A percentile compares a stretch with the other conserved stretches of the same genome.
These are phyloP conservation scores for Atrina japonica DNA, from an alignment of 2,888 invertebrate genomes.

Conservation along the genomic window DNA sequence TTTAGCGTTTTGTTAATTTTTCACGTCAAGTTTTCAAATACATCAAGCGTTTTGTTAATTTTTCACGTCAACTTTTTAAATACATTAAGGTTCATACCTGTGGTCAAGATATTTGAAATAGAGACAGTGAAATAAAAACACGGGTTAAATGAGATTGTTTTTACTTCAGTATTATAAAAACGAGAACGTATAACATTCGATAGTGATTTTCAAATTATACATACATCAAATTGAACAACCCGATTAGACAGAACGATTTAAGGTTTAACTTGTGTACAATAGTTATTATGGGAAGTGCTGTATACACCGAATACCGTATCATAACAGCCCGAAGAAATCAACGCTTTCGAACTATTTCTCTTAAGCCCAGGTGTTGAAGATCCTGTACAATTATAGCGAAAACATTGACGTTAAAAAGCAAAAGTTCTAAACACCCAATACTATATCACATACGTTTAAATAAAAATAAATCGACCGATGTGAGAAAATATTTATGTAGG, in stretches of 20 bases:
- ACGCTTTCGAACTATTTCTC: not conserved
- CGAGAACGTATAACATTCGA: not conserved
- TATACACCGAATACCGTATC: conserved; percentile 14
- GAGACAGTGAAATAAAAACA: no score
- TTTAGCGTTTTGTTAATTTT: no score
- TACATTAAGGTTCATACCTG: no score
- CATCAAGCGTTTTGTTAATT: no score
- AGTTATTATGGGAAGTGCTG: conserved; percentile 10
- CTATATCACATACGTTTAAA: conserved; percentile 20
- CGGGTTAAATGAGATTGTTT: no score
- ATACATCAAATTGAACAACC: not conserved
- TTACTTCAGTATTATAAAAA: not conserved
- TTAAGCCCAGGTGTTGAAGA: conserved; percentile 35
- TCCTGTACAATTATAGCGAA: conserved; percentile 15
- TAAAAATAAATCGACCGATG: conserved; percentile 24
- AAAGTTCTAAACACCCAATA: conserved; percentile 17
- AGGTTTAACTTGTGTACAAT: conserved; percentile 6
- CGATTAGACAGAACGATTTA: conserved; percentile 1
- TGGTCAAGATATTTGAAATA: no score
- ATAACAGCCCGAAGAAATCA: conserved; percentile 12
- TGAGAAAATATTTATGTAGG: conserved; percentile 44
- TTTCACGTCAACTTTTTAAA: no score
- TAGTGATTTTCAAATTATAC: not conserved
- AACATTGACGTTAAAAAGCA: conserved; percentile 35
- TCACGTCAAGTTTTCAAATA: no score